These are phyloP conservation scores for Zosterops hypoxanthus DNA, from an alignment of 2,113 vertebrate species.

Conservation along the genomic window DNA sequence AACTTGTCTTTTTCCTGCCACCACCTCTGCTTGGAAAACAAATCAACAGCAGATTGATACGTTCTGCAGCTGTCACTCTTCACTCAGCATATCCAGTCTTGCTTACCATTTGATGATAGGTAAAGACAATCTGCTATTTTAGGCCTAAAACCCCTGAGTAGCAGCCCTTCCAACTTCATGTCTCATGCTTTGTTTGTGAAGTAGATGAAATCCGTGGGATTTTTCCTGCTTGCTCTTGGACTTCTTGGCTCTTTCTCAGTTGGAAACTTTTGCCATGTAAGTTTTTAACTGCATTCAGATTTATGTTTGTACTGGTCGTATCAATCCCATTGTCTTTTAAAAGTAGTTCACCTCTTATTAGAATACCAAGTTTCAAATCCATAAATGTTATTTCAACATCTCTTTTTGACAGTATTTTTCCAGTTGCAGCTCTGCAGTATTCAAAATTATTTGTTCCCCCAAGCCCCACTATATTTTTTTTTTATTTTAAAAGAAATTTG, in stretches of 20 bases:
- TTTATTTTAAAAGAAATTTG: neutral
- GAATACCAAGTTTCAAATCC: neutral
- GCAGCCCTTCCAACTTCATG: neutral
- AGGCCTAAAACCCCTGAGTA: neutral
- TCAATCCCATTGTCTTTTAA: neutral
- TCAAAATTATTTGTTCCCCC: neutral
- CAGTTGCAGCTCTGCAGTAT: neutral
- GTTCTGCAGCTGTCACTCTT: neutral
- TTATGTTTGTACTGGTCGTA: neutral
- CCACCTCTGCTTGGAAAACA: neutral
- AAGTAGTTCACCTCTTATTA: neutral
- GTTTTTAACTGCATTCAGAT: neutral
- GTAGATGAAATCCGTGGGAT: rapidly evolving
- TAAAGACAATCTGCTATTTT: neutral
- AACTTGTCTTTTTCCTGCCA: neutral
- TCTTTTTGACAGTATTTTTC: neutral
- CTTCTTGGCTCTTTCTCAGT: neutral
- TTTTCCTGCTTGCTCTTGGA: neutral
- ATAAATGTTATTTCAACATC: neutral
- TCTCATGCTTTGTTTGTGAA: neutral
- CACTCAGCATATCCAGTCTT: neutral
- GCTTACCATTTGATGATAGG: neutral
- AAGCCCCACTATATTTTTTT: neutral
- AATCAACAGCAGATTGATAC: neutral
- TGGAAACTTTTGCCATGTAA: neutral